Percentiles rank a stretch among this genome's conserved stretches.
These are phyloP conservation scores for Lerista edwardsae DNA, from an alignment of 2,797 vertebrate genomes.

Conservation along the genomic window DNA sequence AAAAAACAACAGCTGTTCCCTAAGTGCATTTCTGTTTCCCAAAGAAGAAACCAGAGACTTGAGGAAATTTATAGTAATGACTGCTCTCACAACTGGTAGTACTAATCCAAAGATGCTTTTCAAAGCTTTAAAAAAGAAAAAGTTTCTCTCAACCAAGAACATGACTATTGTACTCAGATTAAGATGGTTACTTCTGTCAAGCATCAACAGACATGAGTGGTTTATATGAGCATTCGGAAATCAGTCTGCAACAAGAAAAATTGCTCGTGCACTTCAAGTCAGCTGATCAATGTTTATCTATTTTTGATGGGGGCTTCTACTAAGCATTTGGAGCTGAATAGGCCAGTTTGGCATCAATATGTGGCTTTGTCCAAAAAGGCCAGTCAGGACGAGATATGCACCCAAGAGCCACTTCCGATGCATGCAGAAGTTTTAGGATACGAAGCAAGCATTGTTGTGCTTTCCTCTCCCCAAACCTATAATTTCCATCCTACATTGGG, in stretches of 20 bases:
- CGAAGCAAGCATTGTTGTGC: not conserved
- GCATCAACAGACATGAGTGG: not conserved
- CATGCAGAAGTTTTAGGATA: not conserved
- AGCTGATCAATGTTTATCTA: not conserved
- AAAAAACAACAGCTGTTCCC: not conserved
- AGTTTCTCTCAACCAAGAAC: slow-evolving; percentile 19
- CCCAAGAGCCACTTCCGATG: not conserved
- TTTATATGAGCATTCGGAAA: not conserved
- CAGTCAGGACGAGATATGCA: not conserved
- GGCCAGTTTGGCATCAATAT: not conserved
- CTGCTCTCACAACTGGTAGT: slow-evolving; percentile 16
- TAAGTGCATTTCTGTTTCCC: not conserved
- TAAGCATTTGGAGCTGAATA: slow-evolving; percentile 26
- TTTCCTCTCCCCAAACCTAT: too few species aligned
- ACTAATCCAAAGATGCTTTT: not conserved
- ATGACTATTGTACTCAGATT: not conserved
- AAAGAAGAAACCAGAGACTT: slow-evolving; percentile 44
- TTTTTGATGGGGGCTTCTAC: slow-evolving; percentile 6
- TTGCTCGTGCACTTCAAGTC: not conserved
- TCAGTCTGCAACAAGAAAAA: not conserved
- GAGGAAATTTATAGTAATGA: not conserved
- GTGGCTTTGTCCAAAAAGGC: not conserved
- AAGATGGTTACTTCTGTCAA: not conserved
- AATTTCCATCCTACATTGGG: not conserved
- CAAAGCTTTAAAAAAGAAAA: not conserved